These are phyloP conservation scores for Erebia palarica DNA, from an alignment of 2,888 invertebrate species.

Conservation along the genomic window DNA sequence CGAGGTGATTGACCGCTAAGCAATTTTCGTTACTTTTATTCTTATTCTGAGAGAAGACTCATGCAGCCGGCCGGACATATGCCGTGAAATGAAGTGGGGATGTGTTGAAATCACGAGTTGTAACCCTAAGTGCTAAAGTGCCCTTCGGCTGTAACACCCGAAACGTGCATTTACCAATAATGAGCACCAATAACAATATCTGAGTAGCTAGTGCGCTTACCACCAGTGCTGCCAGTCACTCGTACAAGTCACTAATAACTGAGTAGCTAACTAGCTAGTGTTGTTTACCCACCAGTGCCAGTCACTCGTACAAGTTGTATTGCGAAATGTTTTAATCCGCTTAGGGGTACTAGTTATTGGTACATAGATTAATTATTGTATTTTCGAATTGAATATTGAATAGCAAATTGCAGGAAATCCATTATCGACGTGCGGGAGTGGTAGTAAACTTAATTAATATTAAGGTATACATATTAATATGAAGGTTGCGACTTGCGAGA, in stretches of 20 bases:
- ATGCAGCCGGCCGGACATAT: too few species aligned
- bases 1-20: too few species aligned
- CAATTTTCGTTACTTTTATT: too few species aligned
- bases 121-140: conserved; percentile 3
- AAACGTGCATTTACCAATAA: conserved; percentile 37
- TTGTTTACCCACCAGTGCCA: conserved; percentile 15
- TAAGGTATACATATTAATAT: too few species aligned
- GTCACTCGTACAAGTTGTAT: conserved; percentile 27
- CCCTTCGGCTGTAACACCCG: conserved; percentile 31
- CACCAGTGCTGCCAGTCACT: too few species aligned
- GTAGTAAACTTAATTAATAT: too few species aligned
- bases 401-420: not conserved
- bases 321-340: conserved; percentile 29
- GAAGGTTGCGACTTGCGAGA: too few species aligned
- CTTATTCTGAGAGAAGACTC: too few species aligned
- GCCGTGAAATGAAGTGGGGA: too few species aligned
- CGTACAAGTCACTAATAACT: not conserved
- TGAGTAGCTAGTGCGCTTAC: too few species aligned
- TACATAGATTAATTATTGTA: conserved; percentile 4
- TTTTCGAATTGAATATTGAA: conserved; percentile 5
- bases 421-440: not conserved
- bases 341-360: not conserved
- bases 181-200: conserved; percentile 21
- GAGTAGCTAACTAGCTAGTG: conserved; percentile 26
- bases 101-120: not conserved